Base-by-base conservation (phyloP, 1,140 invertebrate genomes). In the Listronotus bonariensis region DNA sequence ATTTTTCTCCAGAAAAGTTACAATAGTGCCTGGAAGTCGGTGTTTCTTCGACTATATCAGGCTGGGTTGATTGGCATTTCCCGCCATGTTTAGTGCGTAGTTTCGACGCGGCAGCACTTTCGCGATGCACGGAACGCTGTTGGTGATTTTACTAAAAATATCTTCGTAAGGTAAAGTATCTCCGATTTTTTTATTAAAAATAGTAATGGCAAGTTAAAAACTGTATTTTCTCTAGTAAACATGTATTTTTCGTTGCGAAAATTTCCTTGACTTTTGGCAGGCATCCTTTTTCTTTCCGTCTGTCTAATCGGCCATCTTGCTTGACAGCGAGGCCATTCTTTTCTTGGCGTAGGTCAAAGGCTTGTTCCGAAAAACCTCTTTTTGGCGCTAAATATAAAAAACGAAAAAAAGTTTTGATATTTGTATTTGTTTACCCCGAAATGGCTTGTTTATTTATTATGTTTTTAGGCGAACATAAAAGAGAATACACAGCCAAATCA, bases 41-140 rank as follows among this genome's bases (percentile, higher is more conserved):
- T 8, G 14, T 46, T 54, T 64, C 46, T 40, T 6, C n/a, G 7
- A 9, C 0, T 9, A 10, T 8, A 34, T 36, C 7, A 6, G 0
- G 15, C 6, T 20, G 12, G 9, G 54, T 31, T 58, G 55, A 65
- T 65, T 57, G 54, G 56, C 51, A 64, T 52, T 57, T 69, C 57
- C 57, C 63, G 63, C 63, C 63, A 68, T 68, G 57, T 42, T 59
- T 66, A 68, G 66, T 68, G 18, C 54, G 38, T 31, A 18, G 11
- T 45, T 18, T 67, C n/a, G 58, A 55, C 65, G 66, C 62, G 55
- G 69, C 72, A 73, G 72, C 69, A 73, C 68, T 59, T 46, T 73
- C 69, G 69, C 58, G 60, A 73, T 73, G 72, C 53, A 68, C 64
- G 64, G 69, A 69, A 71, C 65, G 68, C 67, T 71, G 60, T 64